Base-by-base conservation (phyloP, 2,888 invertebrate genomes). In the Trichogramma dendrolimi region DNA sequence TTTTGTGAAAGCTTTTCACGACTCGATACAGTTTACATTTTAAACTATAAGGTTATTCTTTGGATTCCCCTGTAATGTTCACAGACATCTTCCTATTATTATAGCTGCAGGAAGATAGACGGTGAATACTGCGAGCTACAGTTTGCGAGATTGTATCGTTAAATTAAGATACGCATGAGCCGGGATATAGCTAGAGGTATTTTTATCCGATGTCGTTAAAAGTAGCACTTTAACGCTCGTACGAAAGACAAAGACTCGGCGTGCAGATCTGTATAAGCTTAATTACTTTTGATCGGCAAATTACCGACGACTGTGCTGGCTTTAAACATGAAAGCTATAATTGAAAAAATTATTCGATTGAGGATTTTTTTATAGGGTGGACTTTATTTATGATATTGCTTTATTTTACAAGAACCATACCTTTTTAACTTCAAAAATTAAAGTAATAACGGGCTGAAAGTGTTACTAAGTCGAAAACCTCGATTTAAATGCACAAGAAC, bases 11-110 rank as follows among this genome's bases (percentile, higher is more conserved):
- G 64, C 64, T 69, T 71, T 74, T 73, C 71, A 73, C 69, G 71
- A 67, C 73, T 66, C 74, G 73, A 76, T 77, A 76, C 73, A 77
- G 76, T 78, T 78, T 77, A 76, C 77, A 78, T 77, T 76, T 77
- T 77, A 78, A 76, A 77, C 76, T 76, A 77, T 77, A 76, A 78
- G 76, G 74, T 78, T 76, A 75, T 74, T 71, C 27, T 27, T 27
- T 27, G 27, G 27, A 27, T 27, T 27, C 27, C 27, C 27, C 27
- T 27, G 2, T 27, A 27, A 27, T 27, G 27, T 27, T 27, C 27
- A 27, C 27, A 27, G 27, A 27, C 27, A 27, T 27, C 27, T 27
- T 27, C 27, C 27, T 27, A 27, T 27, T 27, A 27, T 27, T 27
- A 61, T 57, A 64, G 65, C 48, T 60, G 61, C 61, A 60, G 57